These are phyloP conservation scores for Pangasius krempfi DNA, from an alignment of 2,797 vertebrate genomes.

Conservation along the genomic window DNA sequence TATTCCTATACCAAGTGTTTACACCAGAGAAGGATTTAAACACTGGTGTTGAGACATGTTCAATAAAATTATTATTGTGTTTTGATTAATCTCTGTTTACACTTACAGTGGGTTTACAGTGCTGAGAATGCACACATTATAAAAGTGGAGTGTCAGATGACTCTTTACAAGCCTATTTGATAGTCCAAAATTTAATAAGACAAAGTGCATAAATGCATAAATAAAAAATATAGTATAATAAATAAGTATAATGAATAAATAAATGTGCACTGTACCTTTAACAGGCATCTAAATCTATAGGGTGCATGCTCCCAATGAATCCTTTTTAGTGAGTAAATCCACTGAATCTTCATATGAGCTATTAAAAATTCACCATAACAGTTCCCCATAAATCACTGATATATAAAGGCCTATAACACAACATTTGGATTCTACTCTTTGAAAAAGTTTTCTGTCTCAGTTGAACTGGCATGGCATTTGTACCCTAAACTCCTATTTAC, in stretches of 20 bases:
- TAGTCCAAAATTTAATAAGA: not conserved
- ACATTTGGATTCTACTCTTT: slow-evolving; percentile 28
- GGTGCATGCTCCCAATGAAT: not conserved
- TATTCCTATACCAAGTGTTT: not conserved
- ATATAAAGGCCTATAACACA: slow-evolving; percentile 30
- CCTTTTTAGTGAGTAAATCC: not conserved
- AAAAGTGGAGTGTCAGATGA: not conserved
- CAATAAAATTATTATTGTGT: not conserved
- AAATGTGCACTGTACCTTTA: not conserved
- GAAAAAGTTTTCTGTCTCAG: slow-evolving; percentile 50
- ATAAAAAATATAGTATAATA: not conserved
- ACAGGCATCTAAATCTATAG: not conserved
- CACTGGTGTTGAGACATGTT: not conserved
- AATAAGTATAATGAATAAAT: not conserved
- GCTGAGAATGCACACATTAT: not conserved
- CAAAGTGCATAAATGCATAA: too few relatives aligned
- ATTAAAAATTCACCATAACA: not conserved
- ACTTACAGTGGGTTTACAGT: not conserved
- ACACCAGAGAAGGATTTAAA: not conserved
- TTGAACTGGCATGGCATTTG: slow-evolving; percentile 55
- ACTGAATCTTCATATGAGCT: not conserved
- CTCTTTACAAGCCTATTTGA: not conserved
- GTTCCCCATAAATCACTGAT: slow-evolving; percentile 36
- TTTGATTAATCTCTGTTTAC: not conserved
- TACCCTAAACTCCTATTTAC: slow-evolving; percentile 60